Conservation (phyloP, 2,888 invertebrate genomes). For the Hypena proboscidalis region DNA sequence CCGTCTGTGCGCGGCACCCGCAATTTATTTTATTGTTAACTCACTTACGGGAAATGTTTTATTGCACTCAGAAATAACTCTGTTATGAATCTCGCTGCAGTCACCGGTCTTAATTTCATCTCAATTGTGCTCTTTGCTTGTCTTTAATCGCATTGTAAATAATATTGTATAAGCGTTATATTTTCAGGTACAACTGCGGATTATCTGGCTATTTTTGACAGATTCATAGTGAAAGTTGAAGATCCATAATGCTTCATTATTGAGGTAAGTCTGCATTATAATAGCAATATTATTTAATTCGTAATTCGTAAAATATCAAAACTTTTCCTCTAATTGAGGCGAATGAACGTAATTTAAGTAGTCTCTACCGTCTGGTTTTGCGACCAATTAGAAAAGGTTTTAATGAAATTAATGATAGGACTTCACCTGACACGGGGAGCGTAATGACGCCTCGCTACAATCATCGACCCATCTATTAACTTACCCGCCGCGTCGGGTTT, state of each 20-base stretch:
- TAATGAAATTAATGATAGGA: constrained; percentile 42
- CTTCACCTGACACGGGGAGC: constrained; percentile 32
- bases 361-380: constrained; percentile 30
- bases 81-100: constrained; percentile 27
- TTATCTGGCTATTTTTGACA: too few relatives aligned
- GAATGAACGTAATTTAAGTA: too few relatives aligned
- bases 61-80: constrained; percentile 35
- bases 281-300: too few relatives aligned
- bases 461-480: constrained; percentile 13
- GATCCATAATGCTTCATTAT: too few relatives aligned
- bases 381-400: constrained; percentile 32
- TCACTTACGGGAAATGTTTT: constrained; percentile 39
- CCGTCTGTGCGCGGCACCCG: constrained; percentile 41
- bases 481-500: constrained; percentile 16
- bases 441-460: constrained; percentile 24
- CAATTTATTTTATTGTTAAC: constrained; percentile 48
- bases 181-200: too few relatives aligned
- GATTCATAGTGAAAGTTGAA: too few relatives aligned
- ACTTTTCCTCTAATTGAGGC: too few relatives aligned
- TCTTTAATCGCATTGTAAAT: too few relatives aligned
- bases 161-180: too few relatives aligned
- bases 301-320: too few relatives aligned
- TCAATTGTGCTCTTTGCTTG: background rate
- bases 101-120: constrained; percentile 7
- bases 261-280: too few relatives aligned